A percentile compares a stretch with the other conserved stretches of the same genome.
These are phyloP conservation scores for Priapulus caudatus DNA, from an alignment of 2,888 invertebrate species.

Conservation along the genomic window DNA sequence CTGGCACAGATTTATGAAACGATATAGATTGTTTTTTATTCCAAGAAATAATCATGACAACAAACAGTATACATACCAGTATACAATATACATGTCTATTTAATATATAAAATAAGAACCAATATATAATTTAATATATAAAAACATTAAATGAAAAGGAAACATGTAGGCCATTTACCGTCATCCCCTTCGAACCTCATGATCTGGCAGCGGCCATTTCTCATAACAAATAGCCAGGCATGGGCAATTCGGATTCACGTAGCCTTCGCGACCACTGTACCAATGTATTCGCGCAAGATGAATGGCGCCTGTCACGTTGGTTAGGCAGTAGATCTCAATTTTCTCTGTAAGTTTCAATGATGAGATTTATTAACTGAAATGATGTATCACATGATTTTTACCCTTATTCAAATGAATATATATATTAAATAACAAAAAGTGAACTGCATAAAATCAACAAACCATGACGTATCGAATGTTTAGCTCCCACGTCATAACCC, in stretches of 20 bases:
- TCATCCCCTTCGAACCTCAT: constrained; percentile 82
- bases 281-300: constrained; percentile 67
- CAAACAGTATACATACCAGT: too few species aligned
- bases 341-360: constrained; percentile 60
- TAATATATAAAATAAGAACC: too few species aligned
- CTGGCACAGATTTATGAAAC: neutral
- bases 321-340: constrained; percentile 51
- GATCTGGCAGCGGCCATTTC: constrained; percentile 69
- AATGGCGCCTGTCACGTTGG: constrained; percentile 44
- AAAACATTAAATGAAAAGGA: neutral
- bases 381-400: too few species aligned
- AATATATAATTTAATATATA: too few species aligned
- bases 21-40: too few species aligned
- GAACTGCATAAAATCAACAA: too few species aligned
- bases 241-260: constrained; percentile 54
- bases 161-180: constrained; percentile 40
- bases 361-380: too few species aligned
- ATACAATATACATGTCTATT: too few species aligned
- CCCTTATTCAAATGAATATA: constrained; percentile 33
- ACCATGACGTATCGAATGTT: too few species aligned
- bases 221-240: constrained; percentile 74
- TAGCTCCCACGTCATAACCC: too few species aligned
- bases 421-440: constrained; percentile 1
- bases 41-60: too few species aligned
- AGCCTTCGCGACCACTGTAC: constrained; percentile 66